Percentiles rank a stretch among this genome's conserved stretches.
Conservation (phyloP, 2,888 invertebrate genomes). For the Rhodophaea formosa region DNA sequence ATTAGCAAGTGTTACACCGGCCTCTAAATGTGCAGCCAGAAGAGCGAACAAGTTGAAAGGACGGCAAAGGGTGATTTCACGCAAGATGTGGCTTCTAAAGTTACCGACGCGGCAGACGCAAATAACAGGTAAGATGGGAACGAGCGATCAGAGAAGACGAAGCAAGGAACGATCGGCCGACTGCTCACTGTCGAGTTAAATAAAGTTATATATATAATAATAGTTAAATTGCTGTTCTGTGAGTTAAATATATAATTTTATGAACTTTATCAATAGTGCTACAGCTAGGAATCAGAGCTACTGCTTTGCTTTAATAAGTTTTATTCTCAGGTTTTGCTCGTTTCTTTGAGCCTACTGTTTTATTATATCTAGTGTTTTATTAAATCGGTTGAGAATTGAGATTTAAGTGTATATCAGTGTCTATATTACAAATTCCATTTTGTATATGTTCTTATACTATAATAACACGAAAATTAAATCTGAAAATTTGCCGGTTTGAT, state of each 20-base stretch:
- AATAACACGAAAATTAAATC: not conserved
- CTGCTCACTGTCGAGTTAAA: not conserved
- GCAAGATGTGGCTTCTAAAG: constrained; percentile 51
- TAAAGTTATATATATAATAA: too few relatives aligned
- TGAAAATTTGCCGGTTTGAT: not conserved
- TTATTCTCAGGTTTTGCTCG: too few relatives aligned
- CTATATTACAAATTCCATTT: too few relatives aligned
- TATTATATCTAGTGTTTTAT: too few relatives aligned
- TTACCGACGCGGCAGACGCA: constrained; percentile 44
- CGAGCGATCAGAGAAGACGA: constrained; percentile 3
- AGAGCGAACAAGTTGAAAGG: constrained; percentile 36
- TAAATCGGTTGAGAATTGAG: too few relatives aligned
- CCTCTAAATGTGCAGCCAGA: constrained; percentile 19
- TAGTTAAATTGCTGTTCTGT: too few relatives aligned
- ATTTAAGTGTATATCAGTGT: too few relatives aligned
- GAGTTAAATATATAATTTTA: too few relatives aligned
- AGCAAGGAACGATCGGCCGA: not conserved
- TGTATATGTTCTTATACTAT: not conserved
- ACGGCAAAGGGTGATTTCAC: constrained; percentile 53
- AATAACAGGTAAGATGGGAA: constrained; percentile 49
- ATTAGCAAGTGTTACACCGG: not conserved
- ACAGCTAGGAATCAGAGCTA: too few relatives aligned
- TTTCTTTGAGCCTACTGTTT: too few relatives aligned
- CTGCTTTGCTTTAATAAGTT: too few relatives aligned
- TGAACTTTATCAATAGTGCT: too few relatives aligned